phyloP scores from a whole-genome alignment of 2,113 vertebrate genomes.

The Xiphophorus couchianus region DNA sequence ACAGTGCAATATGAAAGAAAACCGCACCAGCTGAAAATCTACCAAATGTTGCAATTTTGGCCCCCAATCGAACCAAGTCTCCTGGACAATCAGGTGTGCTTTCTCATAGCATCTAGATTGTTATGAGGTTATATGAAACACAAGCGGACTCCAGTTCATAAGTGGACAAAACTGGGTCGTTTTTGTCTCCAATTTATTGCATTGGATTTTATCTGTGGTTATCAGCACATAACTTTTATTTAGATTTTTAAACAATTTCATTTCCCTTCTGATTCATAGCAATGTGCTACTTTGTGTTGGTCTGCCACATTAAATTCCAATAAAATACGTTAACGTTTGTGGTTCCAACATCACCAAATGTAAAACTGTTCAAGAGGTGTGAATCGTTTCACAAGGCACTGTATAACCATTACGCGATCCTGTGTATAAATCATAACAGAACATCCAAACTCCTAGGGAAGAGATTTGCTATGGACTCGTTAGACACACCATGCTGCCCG shows the following conservation, averaged over 20 bases:
- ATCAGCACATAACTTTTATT: not conserved
- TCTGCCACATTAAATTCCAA: not conserved
- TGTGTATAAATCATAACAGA: conserved; percentile 34
- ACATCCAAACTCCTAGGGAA: conserved; percentile 44
- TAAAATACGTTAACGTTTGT: not conserved
- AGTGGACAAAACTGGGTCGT: too few species aligned
- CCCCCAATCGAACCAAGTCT: too few species aligned
- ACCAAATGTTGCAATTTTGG: too few species aligned
- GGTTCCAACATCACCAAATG: not conserved
- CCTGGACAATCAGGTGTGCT: too few species aligned
- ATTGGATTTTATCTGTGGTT: not conserved
- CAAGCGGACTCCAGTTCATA: too few species aligned
- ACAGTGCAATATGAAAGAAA: too few species aligned
- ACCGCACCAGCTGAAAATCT: too few species aligned
- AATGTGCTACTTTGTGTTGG: not conserved
- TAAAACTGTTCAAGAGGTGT: not conserved
- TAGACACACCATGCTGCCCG: conserved; percentile 16
- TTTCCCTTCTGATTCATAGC: not conserved
- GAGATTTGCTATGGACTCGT: conserved; percentile 38
- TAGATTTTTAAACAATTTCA: not conserved
- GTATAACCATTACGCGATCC: conserved; percentile 11
- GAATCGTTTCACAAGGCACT: not conserved
- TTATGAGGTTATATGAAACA: not conserved
- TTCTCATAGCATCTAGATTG: not conserved
- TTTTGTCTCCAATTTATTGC: not conserved